A percentile compares a stretch with the other conserved stretches of the same genome.
Evolutionary conservation across 2,888 invertebrate genomes (phyloP).

Genomic region (Hypena proboscidalis): DNA sequence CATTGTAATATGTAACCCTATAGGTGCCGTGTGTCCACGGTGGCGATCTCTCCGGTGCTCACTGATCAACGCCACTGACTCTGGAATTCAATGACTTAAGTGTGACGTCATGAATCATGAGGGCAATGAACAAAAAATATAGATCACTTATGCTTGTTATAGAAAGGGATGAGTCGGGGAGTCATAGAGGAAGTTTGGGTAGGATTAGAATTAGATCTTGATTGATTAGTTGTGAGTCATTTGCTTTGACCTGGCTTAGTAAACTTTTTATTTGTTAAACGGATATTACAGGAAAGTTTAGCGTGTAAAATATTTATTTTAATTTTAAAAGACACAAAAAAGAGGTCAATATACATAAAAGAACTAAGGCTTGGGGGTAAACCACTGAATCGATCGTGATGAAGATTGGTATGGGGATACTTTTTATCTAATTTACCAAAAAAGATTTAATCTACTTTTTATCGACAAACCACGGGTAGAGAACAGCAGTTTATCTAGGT

Average conservation of each 20-base stretch:
- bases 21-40: constrained; percentile 56
- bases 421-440: no score
- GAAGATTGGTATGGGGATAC: no score
- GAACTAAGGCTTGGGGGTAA: no score
- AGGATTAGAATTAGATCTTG: neutral
- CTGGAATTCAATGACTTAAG: constrained; percentile 66
- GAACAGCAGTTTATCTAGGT: no score
- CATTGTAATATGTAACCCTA: constrained; percentile 73
- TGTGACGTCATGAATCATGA: constrained; percentile 57
- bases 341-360: no score
- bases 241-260: neutral
- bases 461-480: no score
- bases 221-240: neutral
- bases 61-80: constrained; percentile 58
- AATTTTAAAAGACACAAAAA: no score
- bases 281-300: no score
- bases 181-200: neutral
- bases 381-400: no score
- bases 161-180: constrained; percentile 5
- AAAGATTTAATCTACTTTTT: no score
- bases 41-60: constrained; percentile 66
- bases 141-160: constrained; percentile 20
- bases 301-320: no score
- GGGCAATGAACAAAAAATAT: constrained; percentile 30
- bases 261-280: no score